phyloP scores from a whole-genome alignment of 2,113 vertebrate genomes.

The Centropristis striata region DNA sequence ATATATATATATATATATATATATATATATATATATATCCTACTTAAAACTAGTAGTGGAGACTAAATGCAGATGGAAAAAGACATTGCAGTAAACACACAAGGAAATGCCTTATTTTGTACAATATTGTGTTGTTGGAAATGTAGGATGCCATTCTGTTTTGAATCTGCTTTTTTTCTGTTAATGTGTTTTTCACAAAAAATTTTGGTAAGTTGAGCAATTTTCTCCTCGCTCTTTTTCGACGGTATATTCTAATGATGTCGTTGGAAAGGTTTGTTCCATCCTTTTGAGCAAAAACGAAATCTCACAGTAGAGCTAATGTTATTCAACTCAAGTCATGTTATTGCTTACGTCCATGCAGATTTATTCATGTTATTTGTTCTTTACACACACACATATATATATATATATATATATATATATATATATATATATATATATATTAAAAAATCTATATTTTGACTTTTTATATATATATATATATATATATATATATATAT shows the following conservation, averaged over 20 bases:
- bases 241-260: constrained; percentile 55
- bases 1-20: too few species aligned
- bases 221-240: constrained; percentile 56
- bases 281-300: constrained; percentile 42
- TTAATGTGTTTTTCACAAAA: constrained; percentile 66
- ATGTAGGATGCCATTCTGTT: constrained; percentile 94
- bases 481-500: too few species aligned
- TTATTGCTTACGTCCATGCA: constrained; percentile 59
- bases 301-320: constrained; percentile 55
- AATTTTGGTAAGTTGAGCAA: constrained; percentile 65
- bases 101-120: constrained; percentile 99
- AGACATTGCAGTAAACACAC: constrained; percentile 96
- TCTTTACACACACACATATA: too few species aligned
- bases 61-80: constrained; percentile 85
- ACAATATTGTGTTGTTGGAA: constrained; percentile 97
- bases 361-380: constrained; percentile 48
- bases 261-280: constrained; percentile 51
- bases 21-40: too few species aligned
- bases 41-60: constrained; percentile 68
- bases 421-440: too few species aligned
- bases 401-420: too few species aligned
- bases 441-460: too few species aligned
- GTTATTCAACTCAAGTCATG: constrained; percentile 65
- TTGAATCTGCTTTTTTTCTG: constrained; percentile 88
- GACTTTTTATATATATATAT: too few species aligned